phyloP scores from a whole-genome alignment of 2,888 invertebrate genomes.

The Conchocele bisecta region DNA sequence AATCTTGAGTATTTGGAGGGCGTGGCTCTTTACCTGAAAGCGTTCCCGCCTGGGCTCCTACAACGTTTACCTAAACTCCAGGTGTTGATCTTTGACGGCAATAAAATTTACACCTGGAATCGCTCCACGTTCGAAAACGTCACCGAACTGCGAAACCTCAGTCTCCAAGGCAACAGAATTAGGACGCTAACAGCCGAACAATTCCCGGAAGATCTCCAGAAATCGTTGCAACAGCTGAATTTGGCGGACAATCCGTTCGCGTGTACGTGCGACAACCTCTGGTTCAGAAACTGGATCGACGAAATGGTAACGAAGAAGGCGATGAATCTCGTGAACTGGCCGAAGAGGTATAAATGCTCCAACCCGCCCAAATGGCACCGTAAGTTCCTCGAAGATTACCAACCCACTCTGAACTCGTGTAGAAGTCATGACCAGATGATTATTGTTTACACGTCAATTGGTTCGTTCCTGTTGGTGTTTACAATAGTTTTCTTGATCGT shows the following conservation, averaged over 20 bases:
- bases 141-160: background rate
- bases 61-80: background rate
- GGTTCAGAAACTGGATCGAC: constrained; percentile 31
- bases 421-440: background rate
- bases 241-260: constrained; percentile 16
- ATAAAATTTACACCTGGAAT: background rate
- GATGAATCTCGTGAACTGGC: too few relatives aligned
- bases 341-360: background rate
- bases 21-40: background rate
- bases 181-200: background rate
- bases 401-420: background rate
- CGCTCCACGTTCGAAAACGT: background rate
- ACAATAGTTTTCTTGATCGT: background rate
- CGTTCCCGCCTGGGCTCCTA: background rate
- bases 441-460: background rate
- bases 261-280: constrained; percentile 24
- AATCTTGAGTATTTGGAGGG: too few relatives aligned
- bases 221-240: background rate
- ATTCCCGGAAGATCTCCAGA: background rate
- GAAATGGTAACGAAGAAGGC: too few relatives aligned
- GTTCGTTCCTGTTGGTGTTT: background rate
- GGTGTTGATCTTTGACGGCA: background rate
- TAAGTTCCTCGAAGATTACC: background rate
- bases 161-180: constrained; percentile 11
- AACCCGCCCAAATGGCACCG: background rate